These are phyloP conservation scores for Trachelipus rathkii DNA, from an alignment of 1,140 invertebrate genomes.

Conservation along the genomic window DNA sequence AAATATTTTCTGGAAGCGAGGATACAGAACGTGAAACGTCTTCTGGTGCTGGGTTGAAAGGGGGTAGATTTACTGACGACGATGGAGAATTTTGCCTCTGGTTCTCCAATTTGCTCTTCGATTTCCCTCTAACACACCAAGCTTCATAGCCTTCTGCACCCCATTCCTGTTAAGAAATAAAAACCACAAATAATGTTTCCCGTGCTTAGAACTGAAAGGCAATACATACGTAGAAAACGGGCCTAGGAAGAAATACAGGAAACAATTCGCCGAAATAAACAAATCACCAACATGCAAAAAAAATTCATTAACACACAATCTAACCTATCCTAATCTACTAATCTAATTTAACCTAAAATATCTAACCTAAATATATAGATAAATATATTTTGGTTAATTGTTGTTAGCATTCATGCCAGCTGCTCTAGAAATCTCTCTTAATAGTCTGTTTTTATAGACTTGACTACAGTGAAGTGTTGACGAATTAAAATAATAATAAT, in stretches of 20 bases:
- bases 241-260: background rate
- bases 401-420: too few species aligned
- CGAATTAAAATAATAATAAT: too few species aligned
- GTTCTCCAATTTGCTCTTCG: background rate
- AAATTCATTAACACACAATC: too few species aligned
- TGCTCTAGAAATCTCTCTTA: too few species aligned
- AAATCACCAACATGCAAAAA: too few species aligned
- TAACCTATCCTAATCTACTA: too few species aligned
- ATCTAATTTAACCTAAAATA: too few species aligned
- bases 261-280: too few species aligned
- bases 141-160: conserved; percentile 97
- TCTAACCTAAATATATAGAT: too few species aligned
- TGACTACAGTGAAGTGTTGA: too few species aligned
- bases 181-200: background rate
- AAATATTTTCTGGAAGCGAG: background rate
- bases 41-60: background rate
- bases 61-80: background rate
- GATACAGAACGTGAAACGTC: background rate
- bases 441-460: too few species aligned
- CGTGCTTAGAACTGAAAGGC: background rate
- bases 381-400: too few species aligned
- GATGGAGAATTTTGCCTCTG: background rate
- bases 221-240: background rate
- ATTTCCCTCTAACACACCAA: conserved; percentile 67
- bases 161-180: conserved; percentile 69